These are phyloP conservation scores for Cyclina sinensis DNA, from an alignment of 1,140 invertebrate genomes.

Conservation along the genomic window DNA sequence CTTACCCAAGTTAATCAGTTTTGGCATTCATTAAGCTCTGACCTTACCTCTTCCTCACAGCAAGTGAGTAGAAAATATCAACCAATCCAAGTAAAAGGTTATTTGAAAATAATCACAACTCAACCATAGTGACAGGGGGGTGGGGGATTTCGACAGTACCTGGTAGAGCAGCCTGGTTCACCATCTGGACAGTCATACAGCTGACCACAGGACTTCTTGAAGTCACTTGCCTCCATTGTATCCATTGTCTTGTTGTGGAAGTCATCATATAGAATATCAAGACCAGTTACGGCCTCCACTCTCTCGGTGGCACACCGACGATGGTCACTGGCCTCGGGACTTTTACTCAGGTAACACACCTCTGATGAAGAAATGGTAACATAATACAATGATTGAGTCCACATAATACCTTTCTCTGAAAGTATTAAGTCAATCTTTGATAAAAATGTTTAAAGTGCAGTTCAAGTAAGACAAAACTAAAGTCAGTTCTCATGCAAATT, in stretches of 20 bases:
- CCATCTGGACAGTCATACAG: slow-evolving; percentile 85
- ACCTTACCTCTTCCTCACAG: too few relatives aligned
- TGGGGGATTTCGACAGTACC: slow-evolving; percentile 79
- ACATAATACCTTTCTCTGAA: background rate
- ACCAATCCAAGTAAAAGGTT: too few relatives aligned
- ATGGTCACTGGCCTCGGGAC: slow-evolving; percentile 82
- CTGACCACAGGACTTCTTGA: slow-evolving; percentile 85
- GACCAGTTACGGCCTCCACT: slow-evolving; percentile 87
- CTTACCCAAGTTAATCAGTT: too few relatives aligned
- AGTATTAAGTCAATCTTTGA: too few relatives aligned
- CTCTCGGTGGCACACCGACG: slow-evolving; percentile 87
- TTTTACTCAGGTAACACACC: slow-evolving; percentile 86
- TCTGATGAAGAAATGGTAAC: slow-evolving; percentile 70
- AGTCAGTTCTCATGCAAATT: too few relatives aligned
- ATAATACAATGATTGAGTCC: background rate
- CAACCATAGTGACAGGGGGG: too few relatives aligned
- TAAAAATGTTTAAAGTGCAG: too few relatives aligned
- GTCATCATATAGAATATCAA: slow-evolving; percentile 87
- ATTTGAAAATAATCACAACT: too few relatives aligned
- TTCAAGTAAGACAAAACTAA: too few relatives aligned
- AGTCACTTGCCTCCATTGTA: slow-evolving; percentile 86
- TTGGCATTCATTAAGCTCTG: too few relatives aligned
- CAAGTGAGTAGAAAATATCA: too few relatives aligned
- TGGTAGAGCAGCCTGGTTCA: slow-evolving; percentile 84
- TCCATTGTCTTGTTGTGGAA: slow-evolving; percentile 87